phyloP scores from a whole-genome alignment of 2,797 vertebrate genomes.

The Todus mexicanus region DNA sequence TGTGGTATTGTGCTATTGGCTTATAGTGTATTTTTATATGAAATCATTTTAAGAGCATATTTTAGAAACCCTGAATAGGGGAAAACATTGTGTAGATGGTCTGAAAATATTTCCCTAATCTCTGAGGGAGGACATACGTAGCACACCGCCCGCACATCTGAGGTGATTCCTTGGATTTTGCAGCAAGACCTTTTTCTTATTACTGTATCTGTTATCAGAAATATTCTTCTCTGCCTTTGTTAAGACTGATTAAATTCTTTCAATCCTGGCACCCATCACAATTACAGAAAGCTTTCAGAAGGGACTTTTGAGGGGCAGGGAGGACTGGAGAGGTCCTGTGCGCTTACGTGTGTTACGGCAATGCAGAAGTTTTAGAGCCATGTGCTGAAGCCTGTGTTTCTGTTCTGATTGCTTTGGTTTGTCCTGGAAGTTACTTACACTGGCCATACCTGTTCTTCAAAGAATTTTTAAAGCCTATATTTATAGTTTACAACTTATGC shows the following conservation, averaged over 20 bases:
- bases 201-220: not conserved
- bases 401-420: not conserved
- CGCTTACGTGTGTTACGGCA: not conserved
- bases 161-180: not conserved
- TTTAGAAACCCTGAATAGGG: not conserved
- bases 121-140: not conserved
- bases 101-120: not conserved
- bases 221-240: not conserved
- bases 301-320: not conserved
- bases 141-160: not conserved
- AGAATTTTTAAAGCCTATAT: not conserved
- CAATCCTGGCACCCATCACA: not conserved
- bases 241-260: not conserved
- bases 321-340: not conserved
- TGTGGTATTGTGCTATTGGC: not conserved
- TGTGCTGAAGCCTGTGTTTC: not conserved
- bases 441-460: not conserved
- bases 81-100: not conserved
- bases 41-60: not conserved
- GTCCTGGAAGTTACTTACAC: not conserved
- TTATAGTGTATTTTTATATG: not conserved
- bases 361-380: not conserved
- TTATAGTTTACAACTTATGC: not conserved
- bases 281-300: not conserved
- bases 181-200: not conserved